phyloP scores from a whole-genome alignment of 2,113 vertebrate genomes.

The Siniperca chuatsi region DNA sequence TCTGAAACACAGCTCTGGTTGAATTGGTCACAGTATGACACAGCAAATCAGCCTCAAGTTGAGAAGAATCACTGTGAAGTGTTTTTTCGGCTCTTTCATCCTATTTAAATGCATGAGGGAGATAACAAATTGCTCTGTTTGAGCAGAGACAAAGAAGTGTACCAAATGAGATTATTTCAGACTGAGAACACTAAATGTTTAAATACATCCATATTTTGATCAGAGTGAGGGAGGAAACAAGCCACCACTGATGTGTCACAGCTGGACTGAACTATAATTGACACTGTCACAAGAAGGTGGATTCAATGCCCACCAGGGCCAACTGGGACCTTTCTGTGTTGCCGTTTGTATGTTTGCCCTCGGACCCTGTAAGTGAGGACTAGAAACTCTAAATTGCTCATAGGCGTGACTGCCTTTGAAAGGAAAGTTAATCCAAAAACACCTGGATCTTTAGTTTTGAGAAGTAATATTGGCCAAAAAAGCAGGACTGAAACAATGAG shows the following conservation, averaged over 20 bases:
- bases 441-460: background rate
- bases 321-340: slow-evolving; percentile 2
- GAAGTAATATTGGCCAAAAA: background rate
- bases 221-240: background rate
- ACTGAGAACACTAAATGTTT: slow-evolving; percentile 6
- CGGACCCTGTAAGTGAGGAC: background rate
- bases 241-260: background rate
- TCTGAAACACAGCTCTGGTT: background rate
- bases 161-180: slow-evolving; percentile 39
- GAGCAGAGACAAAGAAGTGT: background rate
- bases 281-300: slow-evolving; percentile 2
- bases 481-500: background rate
- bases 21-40: slow-evolving; percentile 44
- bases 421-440: background rate
- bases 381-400: background rate
- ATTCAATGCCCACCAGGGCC: background rate
- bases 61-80: slow-evolving; percentile 6
- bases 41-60: slow-evolving; percentile 36
- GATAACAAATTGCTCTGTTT: background rate
- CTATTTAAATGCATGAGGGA: slow-evolving; percentile 22
- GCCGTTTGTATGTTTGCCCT: background rate
- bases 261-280: background rate
- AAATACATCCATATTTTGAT: slow-evolving; percentile 21
- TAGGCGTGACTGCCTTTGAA: no score
- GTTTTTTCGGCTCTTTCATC: background rate